Percentiles rank a stretch among this genome's conserved stretches.
Evolutionary conservation across 2,113 vertebrate genomes (phyloP).

Genomic region (Vombatus ursinus): DNA sequence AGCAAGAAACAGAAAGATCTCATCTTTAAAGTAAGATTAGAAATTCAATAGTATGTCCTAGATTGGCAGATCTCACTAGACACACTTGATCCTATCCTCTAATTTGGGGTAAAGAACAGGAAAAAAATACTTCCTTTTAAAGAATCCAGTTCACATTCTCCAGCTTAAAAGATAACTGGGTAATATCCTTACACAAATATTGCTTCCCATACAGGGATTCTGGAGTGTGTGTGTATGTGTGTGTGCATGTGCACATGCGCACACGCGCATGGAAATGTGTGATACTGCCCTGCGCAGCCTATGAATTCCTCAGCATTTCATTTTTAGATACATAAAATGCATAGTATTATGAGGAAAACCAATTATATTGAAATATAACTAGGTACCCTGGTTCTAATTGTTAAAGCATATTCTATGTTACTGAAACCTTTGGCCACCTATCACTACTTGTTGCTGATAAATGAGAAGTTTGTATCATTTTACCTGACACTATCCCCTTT

Average conservation of each 20-base stretch:
- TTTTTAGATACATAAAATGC: background rate
- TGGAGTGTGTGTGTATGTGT: background rate
- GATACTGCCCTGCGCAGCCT: background rate
- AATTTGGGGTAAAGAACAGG: background rate
- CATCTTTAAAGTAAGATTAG: background rate
- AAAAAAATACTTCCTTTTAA: background rate
- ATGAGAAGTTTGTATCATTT: background rate
- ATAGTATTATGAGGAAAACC: background rate
- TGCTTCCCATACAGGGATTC: background rate
- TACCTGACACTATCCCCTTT: background rate
- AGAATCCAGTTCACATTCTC: constrained; percentile 10
- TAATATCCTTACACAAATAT: constrained; percentile 8
- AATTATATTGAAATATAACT: background rate
- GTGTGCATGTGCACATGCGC: too few relatives aligned
- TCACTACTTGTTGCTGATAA: background rate
- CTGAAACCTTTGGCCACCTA: background rate
- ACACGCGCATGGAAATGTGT: too few relatives aligned
- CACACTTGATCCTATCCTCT: background rate
- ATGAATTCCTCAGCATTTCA: background rate
- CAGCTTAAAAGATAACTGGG: background rate
- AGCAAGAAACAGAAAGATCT: background rate
- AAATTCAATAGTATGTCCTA: background rate
- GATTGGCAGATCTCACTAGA: background rate
- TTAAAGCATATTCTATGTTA: background rate
- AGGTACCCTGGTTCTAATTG: background rate